Conservation (phyloP, 2,113 vertebrate genomes). For the Myrmecophaga tridactyla region DNA sequence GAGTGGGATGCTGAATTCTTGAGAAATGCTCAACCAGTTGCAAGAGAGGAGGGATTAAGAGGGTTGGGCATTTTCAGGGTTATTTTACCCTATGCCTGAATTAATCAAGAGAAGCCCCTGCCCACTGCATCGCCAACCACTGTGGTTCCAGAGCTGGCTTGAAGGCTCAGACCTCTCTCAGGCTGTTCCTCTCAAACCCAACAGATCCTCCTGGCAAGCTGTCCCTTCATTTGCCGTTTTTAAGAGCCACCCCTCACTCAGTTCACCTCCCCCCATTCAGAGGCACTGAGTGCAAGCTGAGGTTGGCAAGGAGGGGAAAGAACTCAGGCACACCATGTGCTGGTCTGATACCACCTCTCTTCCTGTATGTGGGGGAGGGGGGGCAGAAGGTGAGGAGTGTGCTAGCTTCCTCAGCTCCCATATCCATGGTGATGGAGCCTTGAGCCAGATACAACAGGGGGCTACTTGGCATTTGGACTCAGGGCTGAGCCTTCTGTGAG, state of each 20-base stretch:
- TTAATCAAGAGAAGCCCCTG: neutral
- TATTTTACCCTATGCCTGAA: neutral
- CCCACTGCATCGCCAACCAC: no score
- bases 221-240: neutral
- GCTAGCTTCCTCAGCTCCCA: neutral
- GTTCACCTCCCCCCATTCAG: neutral
- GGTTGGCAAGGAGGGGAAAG: neutral
- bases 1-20: neutral
- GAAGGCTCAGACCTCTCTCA: neutral
- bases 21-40: neutral
- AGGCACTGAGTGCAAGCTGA: neutral
- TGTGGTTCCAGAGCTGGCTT: neutral
- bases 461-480: conserved; percentile 17
- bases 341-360: neutral
- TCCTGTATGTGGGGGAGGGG: neutral
- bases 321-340: neutral
- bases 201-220: neutral
- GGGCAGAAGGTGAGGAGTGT: conserved; percentile 22
- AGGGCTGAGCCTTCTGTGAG: neutral
- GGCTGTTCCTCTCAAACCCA: neutral
- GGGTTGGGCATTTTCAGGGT: neutral
- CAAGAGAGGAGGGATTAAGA: neutral
- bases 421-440: conserved; percentile 13
- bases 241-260: neutral
- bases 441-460: neutral